Percentiles rank a stretch among this genome's conserved stretches.
phyloP scores from a whole-genome alignment of 2,888 invertebrate genomes.

The Lasioglossum marginatum region DNA sequence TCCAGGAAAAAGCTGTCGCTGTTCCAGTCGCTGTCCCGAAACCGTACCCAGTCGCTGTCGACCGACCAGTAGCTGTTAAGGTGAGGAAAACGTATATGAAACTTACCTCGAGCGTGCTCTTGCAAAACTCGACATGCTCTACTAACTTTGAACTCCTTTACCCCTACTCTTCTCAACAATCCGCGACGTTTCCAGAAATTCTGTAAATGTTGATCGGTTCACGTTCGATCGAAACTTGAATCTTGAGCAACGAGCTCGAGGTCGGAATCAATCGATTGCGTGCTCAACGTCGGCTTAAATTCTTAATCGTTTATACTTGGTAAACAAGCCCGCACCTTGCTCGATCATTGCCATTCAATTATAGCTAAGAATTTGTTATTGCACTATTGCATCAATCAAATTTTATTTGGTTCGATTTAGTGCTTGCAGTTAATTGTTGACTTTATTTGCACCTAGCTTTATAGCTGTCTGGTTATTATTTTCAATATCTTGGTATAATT shows the following conservation, averaged over 20 bases:
- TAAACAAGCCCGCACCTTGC: not conserved
- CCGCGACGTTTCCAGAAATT: not conserved
- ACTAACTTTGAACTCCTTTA: not conserved
- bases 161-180: not conserved
- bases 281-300: not conserved
- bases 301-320: not conserved
- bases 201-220: not conserved
- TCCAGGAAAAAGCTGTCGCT: slow-evolving; percentile 83
- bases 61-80: slow-evolving; percentile 85
- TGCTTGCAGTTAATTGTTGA: not conserved
- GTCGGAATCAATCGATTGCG: not conserved
- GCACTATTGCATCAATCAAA: no score
- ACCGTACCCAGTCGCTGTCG: slow-evolving; percentile 85
- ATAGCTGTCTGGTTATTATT: not conserved
- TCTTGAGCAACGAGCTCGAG: not conserved
- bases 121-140: slow-evolving; percentile 19
- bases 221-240: not conserved
- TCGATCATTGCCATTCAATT: not conserved
- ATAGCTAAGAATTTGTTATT: no score
- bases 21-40: slow-evolving; percentile 85
- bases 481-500: no score
- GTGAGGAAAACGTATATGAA: slow-evolving; percentile 62
- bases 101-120: not conserved
- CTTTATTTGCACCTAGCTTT: not conserved
- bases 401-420: no score